These are phyloP conservation scores for Macrophya annulata DNA, from an alignment of 2,888 invertebrate genomes.

Conservation along the genomic window DNA sequence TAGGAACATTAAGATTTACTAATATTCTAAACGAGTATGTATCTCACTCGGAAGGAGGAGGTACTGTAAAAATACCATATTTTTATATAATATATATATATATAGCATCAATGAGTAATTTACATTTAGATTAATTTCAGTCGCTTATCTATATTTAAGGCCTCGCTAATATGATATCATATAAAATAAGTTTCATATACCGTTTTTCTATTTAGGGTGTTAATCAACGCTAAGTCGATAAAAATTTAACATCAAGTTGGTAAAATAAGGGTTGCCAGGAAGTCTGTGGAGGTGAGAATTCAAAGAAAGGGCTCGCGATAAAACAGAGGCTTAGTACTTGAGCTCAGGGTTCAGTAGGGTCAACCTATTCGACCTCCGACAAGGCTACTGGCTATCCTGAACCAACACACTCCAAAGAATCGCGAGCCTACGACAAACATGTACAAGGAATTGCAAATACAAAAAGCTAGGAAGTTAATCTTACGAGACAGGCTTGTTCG, in stretches of 20 bases:
- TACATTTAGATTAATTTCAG: slow-evolving; percentile 57
- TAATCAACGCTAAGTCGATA: neutral
- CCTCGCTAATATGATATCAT: slow-evolving; percentile 8
- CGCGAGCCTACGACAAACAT: slow-evolving; percentile 24
- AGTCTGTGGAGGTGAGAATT: slow-evolving; percentile 18
- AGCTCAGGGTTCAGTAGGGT: slow-evolving; percentile 20
- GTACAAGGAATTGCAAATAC: slow-evolving; percentile 38
- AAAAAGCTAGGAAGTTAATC: slow-evolving; percentile 45
- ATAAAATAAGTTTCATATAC: neutral
- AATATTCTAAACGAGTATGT: slow-evolving; percentile 57
- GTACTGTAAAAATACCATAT: slow-evolving; percentile 31
- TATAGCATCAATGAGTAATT: slow-evolving; percentile 49
- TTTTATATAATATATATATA: slow-evolving; percentile 24
- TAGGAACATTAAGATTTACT: slow-evolving; percentile 67
- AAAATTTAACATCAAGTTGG: neutral
- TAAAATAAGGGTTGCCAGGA: slow-evolving; percentile 10
- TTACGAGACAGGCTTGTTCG: neutral
- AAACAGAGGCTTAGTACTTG: slow-evolving; percentile 39
- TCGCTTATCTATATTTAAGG: slow-evolving; percentile 48
- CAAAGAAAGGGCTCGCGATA: slow-evolving; percentile 18
- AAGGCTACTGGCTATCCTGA: slow-evolving; percentile 44
- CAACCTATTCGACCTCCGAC: slow-evolving; percentile 53
- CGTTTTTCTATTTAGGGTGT: slow-evolving; percentile 11
- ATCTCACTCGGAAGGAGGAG: slow-evolving; percentile 1
- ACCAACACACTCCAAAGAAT: slow-evolving; percentile 7